phyloP scores from a whole-genome alignment of 2,888 invertebrate genomes.

The Liposcelis brunnea region DNA sequence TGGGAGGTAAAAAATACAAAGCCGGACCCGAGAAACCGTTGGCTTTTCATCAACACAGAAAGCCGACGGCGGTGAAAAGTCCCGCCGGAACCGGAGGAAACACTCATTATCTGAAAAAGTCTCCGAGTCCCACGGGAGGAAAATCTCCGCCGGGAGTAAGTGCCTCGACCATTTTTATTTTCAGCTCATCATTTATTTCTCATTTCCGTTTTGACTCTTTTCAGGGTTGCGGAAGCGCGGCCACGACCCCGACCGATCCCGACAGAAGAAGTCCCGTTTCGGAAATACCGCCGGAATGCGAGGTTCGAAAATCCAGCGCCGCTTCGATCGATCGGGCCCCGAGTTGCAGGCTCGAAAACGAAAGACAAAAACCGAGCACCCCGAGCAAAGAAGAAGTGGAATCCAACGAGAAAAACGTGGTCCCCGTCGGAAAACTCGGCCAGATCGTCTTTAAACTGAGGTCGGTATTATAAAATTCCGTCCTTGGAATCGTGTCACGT shows the following conservation, averaged over 20 bases:
- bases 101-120: slow-evolving; percentile 78
- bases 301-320: background rate
- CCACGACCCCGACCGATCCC: slow-evolving; percentile 12
- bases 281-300: background rate
- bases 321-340: slow-evolving; percentile 9
- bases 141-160: slow-evolving; percentile 38
- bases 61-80: slow-evolving; percentile 69
- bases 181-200: too few relatives aligned
- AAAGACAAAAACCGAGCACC: slow-evolving; percentile 21
- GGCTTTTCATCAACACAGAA: slow-evolving; percentile 53
- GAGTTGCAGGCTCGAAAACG: slow-evolving; percentile 18
- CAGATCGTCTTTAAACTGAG: slow-evolving; percentile 76
- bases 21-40: slow-evolving; percentile 15
- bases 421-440: slow-evolving; percentile 52
- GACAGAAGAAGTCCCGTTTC: slow-evolving; percentile 1
- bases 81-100: slow-evolving; percentile 52
- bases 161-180: too few relatives aligned
- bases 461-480: too few relatives aligned
- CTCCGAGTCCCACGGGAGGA: slow-evolving; percentile 67
- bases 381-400: slow-evolving; percentile 38
- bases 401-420: slow-evolving; percentile 39
- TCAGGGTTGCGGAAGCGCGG: slow-evolving; percentile 20
- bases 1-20: slow-evolving; percentile 5
- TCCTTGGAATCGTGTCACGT: too few relatives aligned
- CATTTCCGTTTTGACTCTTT: slow-evolving; percentile 18